Evolutionary conservation across 2,113 vertebrate genomes (phyloP), one percentile per base, ranked within the genome.

Genomic region (Actinemys pallida): DNA sequence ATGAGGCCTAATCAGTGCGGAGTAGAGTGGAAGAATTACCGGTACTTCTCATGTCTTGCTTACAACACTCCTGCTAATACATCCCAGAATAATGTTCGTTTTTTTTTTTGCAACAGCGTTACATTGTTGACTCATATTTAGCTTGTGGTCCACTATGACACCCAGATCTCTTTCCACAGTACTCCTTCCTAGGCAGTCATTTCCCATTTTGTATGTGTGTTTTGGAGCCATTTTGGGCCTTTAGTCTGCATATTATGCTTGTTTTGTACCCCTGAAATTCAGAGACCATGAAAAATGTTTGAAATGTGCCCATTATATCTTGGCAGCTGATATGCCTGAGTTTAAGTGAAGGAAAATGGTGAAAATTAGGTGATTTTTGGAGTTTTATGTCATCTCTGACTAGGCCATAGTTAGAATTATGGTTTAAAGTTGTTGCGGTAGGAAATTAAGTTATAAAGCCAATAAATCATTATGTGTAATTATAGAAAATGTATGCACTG

Each of bases 381-480:
- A 84, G 81, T 92, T 10, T 89, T 94, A 62, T 56, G 49, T 1
- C 47, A 20, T 88, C 10, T 88, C 45, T 90, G 83, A 85, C 54
- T 88, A 88, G 69, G 69, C 92, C 39, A 57, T 87, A 69, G 92
- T 92, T 89, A 88, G 35, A 92, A 81, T 17, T 45, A 79, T 92
- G 80, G 53, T 94, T 97, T 97, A 85, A 90, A 89, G 84, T 90
- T 93, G 42, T 95, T 94, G 75, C 96, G 93, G 35, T 62, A 93
- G 53, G 90, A 97, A 96, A 90, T 84, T 81, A 93, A 81, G 62
- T 83, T 84, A 94, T 92, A 90, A 75, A 22, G 14, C 69, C 94
- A 87, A 90, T 92, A 96, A 95, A 96, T 96, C n/a, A 94, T 27
- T 94, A 56, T 39, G 14, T 91, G 54, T 95, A 96, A 97, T 97